These are phyloP conservation scores for Microtus ochrogaster DNA, from an alignment of 2,113 vertebrate species.

Conservation along the genomic window DNA sequence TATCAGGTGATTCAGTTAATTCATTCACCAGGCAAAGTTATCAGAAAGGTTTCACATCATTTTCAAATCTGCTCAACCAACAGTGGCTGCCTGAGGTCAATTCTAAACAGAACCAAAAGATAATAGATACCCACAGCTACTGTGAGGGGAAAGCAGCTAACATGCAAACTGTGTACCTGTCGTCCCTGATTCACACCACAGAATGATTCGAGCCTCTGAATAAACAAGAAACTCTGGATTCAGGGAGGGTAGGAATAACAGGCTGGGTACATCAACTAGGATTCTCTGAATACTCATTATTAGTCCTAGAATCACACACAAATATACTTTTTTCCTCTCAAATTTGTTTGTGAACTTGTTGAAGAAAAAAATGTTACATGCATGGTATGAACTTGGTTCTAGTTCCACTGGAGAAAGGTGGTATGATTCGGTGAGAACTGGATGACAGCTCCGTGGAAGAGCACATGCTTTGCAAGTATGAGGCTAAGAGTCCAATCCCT, in stretches of 20 bases:
- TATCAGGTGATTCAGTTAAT: constrained; percentile 20
- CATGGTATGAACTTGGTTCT: background rate
- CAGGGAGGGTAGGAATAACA: background rate
- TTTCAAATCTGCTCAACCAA: constrained; percentile 3
- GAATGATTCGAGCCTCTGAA: background rate
- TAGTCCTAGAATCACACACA: background rate
- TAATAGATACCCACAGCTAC: constrained; percentile 19
- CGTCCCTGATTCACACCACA: background rate
- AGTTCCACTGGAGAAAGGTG: background rate
- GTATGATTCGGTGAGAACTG: background rate
- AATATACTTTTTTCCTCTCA: background rate
- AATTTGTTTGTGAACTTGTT: constrained; percentile 42
- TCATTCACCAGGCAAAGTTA: constrained; percentile 19
- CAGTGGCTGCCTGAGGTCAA: background rate
- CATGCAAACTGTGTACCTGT: constrained; percentile 41
- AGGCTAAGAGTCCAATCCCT: background rate
- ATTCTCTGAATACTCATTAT: constrained; percentile 44
- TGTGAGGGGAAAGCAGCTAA: background rate
- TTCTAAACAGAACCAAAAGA: constrained; percentile 60
- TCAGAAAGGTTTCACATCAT: constrained; percentile 40
- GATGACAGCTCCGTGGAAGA: background rate
- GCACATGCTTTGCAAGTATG: background rate
- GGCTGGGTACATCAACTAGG: background rate
- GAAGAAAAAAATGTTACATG: constrained; percentile 44
- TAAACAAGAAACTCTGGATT: constrained; percentile 14